These are phyloP conservation scores for Ophion slaviceki DNA, from an alignment of 2,888 invertebrate genomes.

Conservation along the genomic window DNA sequence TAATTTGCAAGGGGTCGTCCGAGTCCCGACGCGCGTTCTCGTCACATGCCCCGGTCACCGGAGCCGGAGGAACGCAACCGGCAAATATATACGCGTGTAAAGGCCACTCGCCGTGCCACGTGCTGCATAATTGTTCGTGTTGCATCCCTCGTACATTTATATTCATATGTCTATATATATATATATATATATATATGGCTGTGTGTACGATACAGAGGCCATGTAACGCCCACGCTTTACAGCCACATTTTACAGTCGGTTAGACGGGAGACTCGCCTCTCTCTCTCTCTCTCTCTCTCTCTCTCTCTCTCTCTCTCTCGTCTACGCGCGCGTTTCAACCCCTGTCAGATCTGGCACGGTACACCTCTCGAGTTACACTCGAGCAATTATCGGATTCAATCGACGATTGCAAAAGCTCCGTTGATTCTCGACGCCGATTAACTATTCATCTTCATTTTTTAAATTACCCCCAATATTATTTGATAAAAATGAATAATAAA, in stretches of 20 bases:
- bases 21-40: slow-evolving; percentile 51
- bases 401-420: slow-evolving; percentile 23
- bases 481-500: not conserved
- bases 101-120: slow-evolving; percentile 71
- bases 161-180: slow-evolving; percentile 6
- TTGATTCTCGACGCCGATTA: not conserved
- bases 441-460: not conserved
- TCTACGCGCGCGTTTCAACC: slow-evolving; percentile 11
- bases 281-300: slow-evolving; percentile 11
- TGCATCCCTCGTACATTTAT: slow-evolving; percentile 49
- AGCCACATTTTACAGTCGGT: slow-evolving; percentile 57
- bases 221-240: slow-evolving; percentile 44
- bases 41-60: slow-evolving; percentile 65
- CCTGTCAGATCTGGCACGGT: not conserved
- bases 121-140: slow-evolving; percentile 79
- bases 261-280: slow-evolving; percentile 26
- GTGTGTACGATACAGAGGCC: not conserved
- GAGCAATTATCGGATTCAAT: slow-evolving; percentile 59
- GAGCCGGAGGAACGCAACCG: slow-evolving; percentile 65
- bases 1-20: slow-evolving; percentile 80
- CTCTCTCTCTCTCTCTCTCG: slow-evolving; percentile 15
- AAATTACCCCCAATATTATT: not conserved
- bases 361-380: slow-evolving; percentile 53
- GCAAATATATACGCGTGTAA: slow-evolving; percentile 41
- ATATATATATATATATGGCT: not conserved